Base-by-base conservation (phyloP, 1,140 invertebrate species). In the Lordiphosa mommai region DNA sequence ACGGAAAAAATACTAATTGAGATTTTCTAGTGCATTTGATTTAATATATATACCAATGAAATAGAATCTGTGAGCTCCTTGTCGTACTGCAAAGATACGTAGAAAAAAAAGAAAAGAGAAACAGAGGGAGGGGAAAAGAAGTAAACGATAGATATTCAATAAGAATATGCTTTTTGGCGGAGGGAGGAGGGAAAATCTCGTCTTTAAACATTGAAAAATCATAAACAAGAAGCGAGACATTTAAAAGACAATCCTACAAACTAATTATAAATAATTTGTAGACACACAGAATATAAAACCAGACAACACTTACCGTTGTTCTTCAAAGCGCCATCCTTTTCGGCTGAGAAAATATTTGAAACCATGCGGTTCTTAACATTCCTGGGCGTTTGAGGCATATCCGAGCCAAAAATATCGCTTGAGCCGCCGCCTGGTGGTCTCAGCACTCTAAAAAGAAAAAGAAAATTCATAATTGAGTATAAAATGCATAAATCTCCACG, bases 391-490 rank as follows among this genome's bases (percentile, higher is more conserved):
- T 80, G 66, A 41, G 87, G 77, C 57, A 72, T 53, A 40, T 88
- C 82, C 49, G 77, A 68, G 40, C 86, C 88, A 38, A 92, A 92
- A 61, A 92, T 91, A 76, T 92, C 91, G 71, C 90, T 92, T 34
- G 89, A 90, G 38, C 89, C 91, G 66, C 91, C 91, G 55, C 91
- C 91, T 52, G 91, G 91, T 36, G 91, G 91, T 76, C 90, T 91
- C 48, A 92, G 71, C 29, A 92, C 91, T 82, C 91, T 92, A 63
- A 64, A 67, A 40, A 44, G 13, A 48, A 32, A 48, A 16, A 34
- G 8, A 48, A 20, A 69, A 29, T 40, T 58, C 33, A 55, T 52
- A 74, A 55, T 71, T 58, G 6, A 27, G 23, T 27, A 27, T 27
- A 7, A 27, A 27, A 27, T 27, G 23, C 6, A 48, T 34, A 60